Evolutionary conservation across 2,888 invertebrate species (phyloP), one percentile per base, ranked within the genome.

Genomic region (Drosophila quinaria): DNA sequence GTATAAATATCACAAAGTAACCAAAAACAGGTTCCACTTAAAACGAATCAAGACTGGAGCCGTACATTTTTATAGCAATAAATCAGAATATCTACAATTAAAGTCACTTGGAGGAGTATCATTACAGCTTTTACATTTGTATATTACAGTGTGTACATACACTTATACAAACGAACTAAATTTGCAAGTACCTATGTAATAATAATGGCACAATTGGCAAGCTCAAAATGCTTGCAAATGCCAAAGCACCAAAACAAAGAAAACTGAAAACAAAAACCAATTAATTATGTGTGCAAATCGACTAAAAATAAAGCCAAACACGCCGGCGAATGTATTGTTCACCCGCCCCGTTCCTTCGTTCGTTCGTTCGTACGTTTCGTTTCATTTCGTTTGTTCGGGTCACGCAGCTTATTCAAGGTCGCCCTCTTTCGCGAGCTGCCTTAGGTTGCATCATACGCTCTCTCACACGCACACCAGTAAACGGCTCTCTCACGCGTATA

Each of bases 391-490:
- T 56, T 58, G n/a, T 47, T 73, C 85, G 78, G 77, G 78, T 87
- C 85, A 77, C 78, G 76, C 75, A 78, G 80, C 78, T 73, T 74
- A 85, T 91, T 91, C 91, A 91, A 91, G 91, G 91, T 91, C 92
- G 91, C 69, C 84, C 83, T 88, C 82, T 89, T 90, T 90, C 72
- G 77, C 71, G 59, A 76, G 70, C 70, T 65, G 65, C 55, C 51
- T 73, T 61, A 62, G 37, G 81, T 84, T 89, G 89, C 85, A 88
- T 88, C 88, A 86, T 39, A 69, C 13, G 25, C 47, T 56, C 49
- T 56, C 13, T 41, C 25, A 15, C 63, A 54, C 46, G 31, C 64
- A 50, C 47, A 22, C 56, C 25, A 58, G 35, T 25, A 25, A 10
- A 9, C 19, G n/a, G 4, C 29, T 56, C 44, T 47, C 33, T 52